Conservation (phyloP, 2,113 vertebrate species). For the Nothoprocta pentlandii region DNA sequence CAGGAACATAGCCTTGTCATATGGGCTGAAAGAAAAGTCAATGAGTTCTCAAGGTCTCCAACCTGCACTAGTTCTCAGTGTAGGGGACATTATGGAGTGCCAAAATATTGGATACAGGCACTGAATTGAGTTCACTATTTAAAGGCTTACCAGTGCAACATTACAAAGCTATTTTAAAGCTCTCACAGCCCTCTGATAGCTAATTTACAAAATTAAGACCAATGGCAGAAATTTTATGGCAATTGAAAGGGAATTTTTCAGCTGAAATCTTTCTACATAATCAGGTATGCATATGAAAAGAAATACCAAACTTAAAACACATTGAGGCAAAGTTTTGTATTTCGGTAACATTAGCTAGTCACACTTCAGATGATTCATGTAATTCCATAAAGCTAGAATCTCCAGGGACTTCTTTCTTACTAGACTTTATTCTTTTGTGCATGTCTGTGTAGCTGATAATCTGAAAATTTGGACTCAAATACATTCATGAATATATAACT, state of each 20-base stretch:
- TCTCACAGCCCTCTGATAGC: background rate
- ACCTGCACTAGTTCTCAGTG: background rate
- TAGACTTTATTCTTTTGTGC: background rate
- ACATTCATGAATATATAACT: background rate
- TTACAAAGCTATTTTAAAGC: constrained; percentile 4
- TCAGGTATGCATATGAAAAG: background rate
- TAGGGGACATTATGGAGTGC: background rate
- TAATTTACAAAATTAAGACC: background rate
- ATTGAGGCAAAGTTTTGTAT: background rate
- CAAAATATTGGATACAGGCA: background rate
- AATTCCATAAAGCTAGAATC: background rate
- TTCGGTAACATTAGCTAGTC: background rate
- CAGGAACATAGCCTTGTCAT: background rate
- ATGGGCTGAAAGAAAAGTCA: background rate
- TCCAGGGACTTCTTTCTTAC: background rate
- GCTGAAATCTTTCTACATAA: background rate
- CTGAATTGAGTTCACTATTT: background rate
- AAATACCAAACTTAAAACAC: background rate
- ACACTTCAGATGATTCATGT: background rate
- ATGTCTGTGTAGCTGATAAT: background rate
- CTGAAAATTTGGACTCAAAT: background rate
- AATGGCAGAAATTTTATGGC: background rate
- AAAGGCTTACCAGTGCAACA: background rate
- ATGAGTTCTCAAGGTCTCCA: rapidly evolving
- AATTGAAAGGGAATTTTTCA: background rate